phyloP scores from a whole-genome alignment of 1,140 invertebrate species.

The Homalodisca vitripennis region DNA sequence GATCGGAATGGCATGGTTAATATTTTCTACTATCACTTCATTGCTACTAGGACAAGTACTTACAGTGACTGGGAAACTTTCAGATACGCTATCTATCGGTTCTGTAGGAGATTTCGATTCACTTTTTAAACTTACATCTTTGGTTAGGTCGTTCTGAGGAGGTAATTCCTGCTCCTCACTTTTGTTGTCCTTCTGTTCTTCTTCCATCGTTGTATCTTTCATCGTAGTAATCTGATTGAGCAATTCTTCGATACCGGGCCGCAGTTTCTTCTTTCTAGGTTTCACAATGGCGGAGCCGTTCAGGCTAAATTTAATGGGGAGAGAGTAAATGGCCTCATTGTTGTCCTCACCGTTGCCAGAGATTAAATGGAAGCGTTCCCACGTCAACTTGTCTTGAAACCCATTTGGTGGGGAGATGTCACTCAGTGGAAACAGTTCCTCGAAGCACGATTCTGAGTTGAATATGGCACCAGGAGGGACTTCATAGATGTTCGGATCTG shows the following conservation, averaged over 20 bases:
- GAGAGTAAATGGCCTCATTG: conserved; percentile 25
- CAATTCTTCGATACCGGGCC: not conserved
- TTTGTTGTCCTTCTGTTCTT: not conserved
- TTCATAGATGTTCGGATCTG: conserved; percentile 36
- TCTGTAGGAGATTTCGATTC: not conserved
- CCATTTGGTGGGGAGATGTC: conserved; percentile 34
- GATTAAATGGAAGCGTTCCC: not conserved
- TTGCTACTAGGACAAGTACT: not conserved
- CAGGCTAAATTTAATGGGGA: conserved; percentile 4
- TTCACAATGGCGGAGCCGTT: conserved; percentile 1
- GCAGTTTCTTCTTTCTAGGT: conserved; percentile 4
- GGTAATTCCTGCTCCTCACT: not conserved
- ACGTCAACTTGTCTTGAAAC: conserved; percentile 34
- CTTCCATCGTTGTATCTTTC: not conserved
- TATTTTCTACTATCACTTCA: conserved; percentile 11
- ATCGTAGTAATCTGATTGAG: not conserved
- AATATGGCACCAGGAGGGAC: conserved; percentile 35
- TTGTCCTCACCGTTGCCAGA: not conserved
- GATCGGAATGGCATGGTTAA: not conserved
- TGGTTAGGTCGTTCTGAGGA: not conserved
- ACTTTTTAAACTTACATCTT: not conserved
- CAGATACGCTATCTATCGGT: not conserved
- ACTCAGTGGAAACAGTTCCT: not conserved
- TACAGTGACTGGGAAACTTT: not conserved
- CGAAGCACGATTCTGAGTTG: not conserved